These are phyloP conservation scores for Drosophila orena DNA, from an alignment of 1,140 invertebrate genomes.

Conservation along the genomic window DNA sequence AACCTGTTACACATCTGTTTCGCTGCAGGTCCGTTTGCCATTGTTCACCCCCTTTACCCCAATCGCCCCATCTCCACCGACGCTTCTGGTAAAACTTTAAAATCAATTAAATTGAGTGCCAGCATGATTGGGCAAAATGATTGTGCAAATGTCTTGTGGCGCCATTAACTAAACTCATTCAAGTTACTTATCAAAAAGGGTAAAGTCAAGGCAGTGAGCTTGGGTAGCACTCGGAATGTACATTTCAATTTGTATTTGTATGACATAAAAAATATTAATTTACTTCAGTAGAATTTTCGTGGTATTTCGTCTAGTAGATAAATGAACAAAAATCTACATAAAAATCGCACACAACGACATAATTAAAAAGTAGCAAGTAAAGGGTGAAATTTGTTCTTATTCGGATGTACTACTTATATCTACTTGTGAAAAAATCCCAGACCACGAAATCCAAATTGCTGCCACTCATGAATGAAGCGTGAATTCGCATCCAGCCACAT, in stretches of 20 bases:
- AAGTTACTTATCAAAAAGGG: slow-evolving; percentile 4
- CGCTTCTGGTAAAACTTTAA: slow-evolving; percentile 57
- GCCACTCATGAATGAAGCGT: slow-evolving; percentile 13
- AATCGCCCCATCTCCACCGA: not conserved
- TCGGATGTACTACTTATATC: no score
- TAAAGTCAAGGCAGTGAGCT: not conserved
- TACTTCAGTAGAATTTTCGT: no score
- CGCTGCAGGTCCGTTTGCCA: slow-evolving; percentile 3
- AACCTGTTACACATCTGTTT: slow-evolving; percentile 47
- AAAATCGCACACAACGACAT: no score
- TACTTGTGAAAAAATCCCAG: slow-evolving; percentile 1
- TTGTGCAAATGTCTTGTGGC: slow-evolving; percentile 31
- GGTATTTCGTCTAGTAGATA: no score
- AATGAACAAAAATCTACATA: no score
- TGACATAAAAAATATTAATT: no score
- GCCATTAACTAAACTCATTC: not conserved
- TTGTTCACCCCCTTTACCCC: not conserved
- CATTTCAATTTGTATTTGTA: no score
- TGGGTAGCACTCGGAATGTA: not conserved
- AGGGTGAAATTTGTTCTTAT: no score
- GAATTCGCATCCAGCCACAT: not conserved
- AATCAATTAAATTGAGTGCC: slow-evolving; percentile 78
- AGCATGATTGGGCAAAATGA: slow-evolving; percentile 68
- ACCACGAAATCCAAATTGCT: slow-evolving; percentile 28
- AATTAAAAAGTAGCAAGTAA: no score